Base-by-base conservation (phyloP, 2,888 invertebrate genomes). In the Chironomus riparius region DNA sequence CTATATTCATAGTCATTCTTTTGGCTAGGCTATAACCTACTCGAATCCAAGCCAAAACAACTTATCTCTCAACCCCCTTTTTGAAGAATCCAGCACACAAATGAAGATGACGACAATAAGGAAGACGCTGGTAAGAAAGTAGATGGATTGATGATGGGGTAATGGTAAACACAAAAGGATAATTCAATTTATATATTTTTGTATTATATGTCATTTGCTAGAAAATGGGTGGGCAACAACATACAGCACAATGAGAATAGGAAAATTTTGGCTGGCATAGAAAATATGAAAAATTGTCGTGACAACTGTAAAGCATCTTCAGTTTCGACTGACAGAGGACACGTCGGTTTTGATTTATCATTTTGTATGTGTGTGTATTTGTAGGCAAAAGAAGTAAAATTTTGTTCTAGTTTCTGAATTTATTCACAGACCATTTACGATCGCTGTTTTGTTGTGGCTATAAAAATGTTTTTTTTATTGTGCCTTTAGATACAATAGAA, bases 271-370 rank as follows among this genome's bases (percentile, higher is more conserved):
- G 5, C 10, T 47, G 47, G 28, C 10, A 50, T 38, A 24, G 22
- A 22, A 70, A 70, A 70, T 70, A 47, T 72, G 72, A 72, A 61
- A 72, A 72, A 72, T 72, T 61, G 47, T 72, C 38, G 38, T 61
- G 70, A 70, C 70, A 38, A 38, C 50, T 15, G 38, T 38, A 38
- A 28, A 28, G 28, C 4, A 68, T 13, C 13, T n/a, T n/a, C 61
- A 47, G 3, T 22, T 24, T 18, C n/a, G n/a, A 24, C 12, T 50
- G 56, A 47, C 15, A 47, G 24, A 18, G 61, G 47, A 62, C 72
- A 61, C 62, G 72, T 38, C 72, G 62, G 24, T 72, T 62, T 38
- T 72, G 72, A 72, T 72, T 72, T 72, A 72, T 72, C 72, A 72
- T 72, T 56, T 48, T 22, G 5, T 12, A 15, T n/a, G 12, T 70